Evolutionary conservation across 2,113 vertebrate genomes (phyloP).

Genomic region (Lanius ludovicianus): DNA sequence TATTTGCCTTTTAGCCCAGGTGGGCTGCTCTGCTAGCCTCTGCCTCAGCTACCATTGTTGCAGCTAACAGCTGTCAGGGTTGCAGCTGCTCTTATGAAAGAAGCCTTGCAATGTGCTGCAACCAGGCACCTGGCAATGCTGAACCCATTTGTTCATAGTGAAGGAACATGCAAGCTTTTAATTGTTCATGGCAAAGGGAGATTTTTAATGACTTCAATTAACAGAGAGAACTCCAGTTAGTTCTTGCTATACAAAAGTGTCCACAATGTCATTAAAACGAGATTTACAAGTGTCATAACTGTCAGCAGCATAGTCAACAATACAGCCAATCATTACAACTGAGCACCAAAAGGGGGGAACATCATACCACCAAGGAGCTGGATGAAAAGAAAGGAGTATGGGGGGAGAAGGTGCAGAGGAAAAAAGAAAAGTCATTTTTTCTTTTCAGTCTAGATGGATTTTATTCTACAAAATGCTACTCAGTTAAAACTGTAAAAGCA

Average conservation of each 20-base stretch:
- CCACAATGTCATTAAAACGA: conserved; percentile 69
- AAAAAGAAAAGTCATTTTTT: conserved; percentile 64
- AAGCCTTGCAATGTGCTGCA: neutral
- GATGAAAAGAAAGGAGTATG: neutral
- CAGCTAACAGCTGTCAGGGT: neutral
- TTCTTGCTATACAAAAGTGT: conserved; percentile 68
- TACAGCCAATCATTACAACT: conserved; percentile 67
- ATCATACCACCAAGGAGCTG: neutral
- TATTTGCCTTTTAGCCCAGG: neutral
- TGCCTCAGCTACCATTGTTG: neutral
- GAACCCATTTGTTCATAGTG: conserved; percentile 13
- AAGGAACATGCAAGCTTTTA: conserved; percentile 61
- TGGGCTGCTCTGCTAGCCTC: neutral
- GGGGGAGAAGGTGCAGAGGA: neutral
- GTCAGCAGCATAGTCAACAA: conserved; percentile 61
- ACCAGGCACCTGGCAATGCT: neutral
- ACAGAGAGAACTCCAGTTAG: conserved; percentile 71
- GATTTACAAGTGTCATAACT: conserved; percentile 72
- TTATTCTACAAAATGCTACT: conserved; percentile 83
- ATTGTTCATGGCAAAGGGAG: conserved; percentile 66
- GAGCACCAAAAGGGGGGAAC: conserved; percentile 42
- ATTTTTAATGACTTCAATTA: conserved; percentile 73
- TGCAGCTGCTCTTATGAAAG: conserved; percentile 1
- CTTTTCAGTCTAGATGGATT: conserved; percentile 73
- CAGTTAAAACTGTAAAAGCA: conserved; percentile 73